These are phyloP conservation scores for Hapalemur alaotrensis DNA, from an alignment of 2,797 vertebrate genomes.

Conservation along the genomic window DNA sequence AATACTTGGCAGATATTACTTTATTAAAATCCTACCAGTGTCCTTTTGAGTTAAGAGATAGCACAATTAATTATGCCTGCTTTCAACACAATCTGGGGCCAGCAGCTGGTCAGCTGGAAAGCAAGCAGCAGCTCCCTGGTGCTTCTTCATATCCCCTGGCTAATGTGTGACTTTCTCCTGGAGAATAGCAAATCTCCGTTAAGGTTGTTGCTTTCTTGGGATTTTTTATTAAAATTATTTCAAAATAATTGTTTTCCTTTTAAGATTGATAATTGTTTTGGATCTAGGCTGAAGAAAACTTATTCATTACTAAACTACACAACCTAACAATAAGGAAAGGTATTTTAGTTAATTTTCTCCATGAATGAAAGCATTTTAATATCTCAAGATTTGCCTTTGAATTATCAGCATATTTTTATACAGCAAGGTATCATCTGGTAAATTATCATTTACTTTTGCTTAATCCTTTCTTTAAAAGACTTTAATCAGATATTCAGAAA, in stretches of 20 bases:
- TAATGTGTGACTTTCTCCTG: not conserved
- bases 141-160: not conserved
- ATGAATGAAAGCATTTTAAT: not conserved
- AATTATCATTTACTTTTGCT: not conserved
- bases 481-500: not conserved
- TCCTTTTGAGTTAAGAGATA: constrained; percentile 5
- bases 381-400: not conserved
- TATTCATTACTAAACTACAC: not conserved
- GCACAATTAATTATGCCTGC: not conserved
- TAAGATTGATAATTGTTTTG: constrained; percentile 25
- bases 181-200: constrained; percentile 28
- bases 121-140: not conserved
- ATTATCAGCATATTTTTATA: not conserved
- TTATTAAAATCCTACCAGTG: constrained; percentile 8
- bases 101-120: not conserved
- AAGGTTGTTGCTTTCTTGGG: not conserved
- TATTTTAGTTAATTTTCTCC: not conserved
- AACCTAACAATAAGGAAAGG: not conserved
- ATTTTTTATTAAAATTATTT: constrained; percentile 29
- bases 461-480: constrained; percentile 21
- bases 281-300: not conserved
- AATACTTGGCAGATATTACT: not conserved
- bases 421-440: not conserved
- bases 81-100: not conserved
- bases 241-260: constrained; percentile 7